Evolutionary conservation across 2,113 vertebrate genomes (phyloP), one percentile per base, ranked within the genome.

Genomic region (Felis chaus): DNA sequence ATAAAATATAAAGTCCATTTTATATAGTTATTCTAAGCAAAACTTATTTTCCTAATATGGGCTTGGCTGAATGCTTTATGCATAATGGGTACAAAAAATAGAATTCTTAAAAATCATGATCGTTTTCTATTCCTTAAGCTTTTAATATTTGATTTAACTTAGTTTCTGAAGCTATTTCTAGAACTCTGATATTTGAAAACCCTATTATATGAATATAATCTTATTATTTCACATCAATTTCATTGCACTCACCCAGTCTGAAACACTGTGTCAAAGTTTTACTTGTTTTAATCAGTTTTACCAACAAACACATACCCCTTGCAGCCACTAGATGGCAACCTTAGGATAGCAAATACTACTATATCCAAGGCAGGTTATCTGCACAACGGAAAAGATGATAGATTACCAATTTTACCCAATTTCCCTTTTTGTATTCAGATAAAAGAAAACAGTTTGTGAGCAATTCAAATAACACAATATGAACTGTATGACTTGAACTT

Each of bases 291-390:
- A 66, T 69, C 31, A 87, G 65, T 3, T 68, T 4, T 39, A 39
- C 6, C 55, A 95, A 86, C 57, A 63, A 80, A 53, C 53, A 57
- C 85, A 12, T 92, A 69, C 10, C 3, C 3, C 0, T 16, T 61
- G 0, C 0, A 9, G 90, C 98, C 98, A 97, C 98, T 98, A 99
- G 98, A 91, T 98, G 98, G 98, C 98, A 98, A 0, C 74, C 71
- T 92, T 92, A 81, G 1, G 3, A 92, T 41, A 97, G 65, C 79
- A 97, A 98, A 98, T 92, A 96, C 33, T 1, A 3, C 11, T 4
- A 19, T 4, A 66, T 12, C 16, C 12, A 7, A 48, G 29, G 14
- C 19, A 5, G 23, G 16, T 18, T 83, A 33, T 63, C 33, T 74
- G 45, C 19, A 31, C n/a, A 84, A 97, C 55, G 66, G 57, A 50